phyloP scores from a whole-genome alignment of 1,140 invertebrate species.

The Drusus annulatus region DNA sequence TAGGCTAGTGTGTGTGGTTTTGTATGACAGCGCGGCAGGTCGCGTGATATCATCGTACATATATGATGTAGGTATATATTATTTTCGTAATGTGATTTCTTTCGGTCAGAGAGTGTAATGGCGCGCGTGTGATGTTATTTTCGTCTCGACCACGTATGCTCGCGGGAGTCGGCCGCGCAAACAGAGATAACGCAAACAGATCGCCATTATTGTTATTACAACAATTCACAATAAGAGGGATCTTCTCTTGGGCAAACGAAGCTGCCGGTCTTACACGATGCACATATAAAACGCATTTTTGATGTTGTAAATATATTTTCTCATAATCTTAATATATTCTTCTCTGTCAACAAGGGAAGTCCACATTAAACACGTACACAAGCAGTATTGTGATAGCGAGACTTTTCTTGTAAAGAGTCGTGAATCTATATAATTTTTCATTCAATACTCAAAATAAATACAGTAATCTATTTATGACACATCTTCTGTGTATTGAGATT shows the following conservation, averaged over 20 bases:
- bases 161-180: background rate
- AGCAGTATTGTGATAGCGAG: too few relatives aligned
- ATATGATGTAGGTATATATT: too few relatives aligned
- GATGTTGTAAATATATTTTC: too few relatives aligned
- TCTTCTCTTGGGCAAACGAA: background rate
- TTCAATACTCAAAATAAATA: too few relatives aligned
- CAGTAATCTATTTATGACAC: too few relatives aligned
- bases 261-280: background rate
- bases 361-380: too few relatives aligned
- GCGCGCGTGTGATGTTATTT: slow-evolving; percentile 10
- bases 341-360: too few relatives aligned
- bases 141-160: slow-evolving; percentile 21
- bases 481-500: too few relatives aligned
- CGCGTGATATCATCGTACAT: background rate
- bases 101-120: slow-evolving; percentile 9
- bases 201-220: background rate
- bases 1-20: background rate
- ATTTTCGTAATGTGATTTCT: background rate
- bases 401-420: too few relatives aligned
- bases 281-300: too few relatives aligned
- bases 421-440: too few relatives aligned
- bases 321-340: too few relatives aligned
- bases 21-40: background rate
- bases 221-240: background rate
- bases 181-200: slow-evolving; percentile 26